Percentiles rank a stretch among this genome's conserved stretches.
These are phyloP conservation scores for Poliocrania exsul DNA, from an alignment of 2,797 vertebrate species.

Conservation along the genomic window DNA sequence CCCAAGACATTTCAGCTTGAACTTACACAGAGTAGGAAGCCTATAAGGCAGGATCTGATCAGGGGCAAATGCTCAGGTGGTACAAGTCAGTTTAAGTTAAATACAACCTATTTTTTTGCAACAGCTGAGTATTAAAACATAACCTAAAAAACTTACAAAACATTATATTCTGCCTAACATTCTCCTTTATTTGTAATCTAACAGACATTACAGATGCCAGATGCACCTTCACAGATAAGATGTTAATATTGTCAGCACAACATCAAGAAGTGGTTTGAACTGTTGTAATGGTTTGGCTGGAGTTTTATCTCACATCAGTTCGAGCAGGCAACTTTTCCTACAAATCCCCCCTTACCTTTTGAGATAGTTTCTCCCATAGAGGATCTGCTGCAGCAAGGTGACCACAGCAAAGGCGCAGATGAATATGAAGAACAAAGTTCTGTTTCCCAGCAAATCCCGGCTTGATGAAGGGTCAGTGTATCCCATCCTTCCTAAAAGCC, in stretches of 20 bases:
- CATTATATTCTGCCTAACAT: not conserved
- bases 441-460: conserved; percentile 93
- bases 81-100: not conserved
- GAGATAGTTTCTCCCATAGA: conserved; percentile 96
- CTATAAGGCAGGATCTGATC: not conserved
- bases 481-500: conserved; percentile 80
- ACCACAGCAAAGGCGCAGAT: conserved; percentile 98
- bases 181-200: not conserved
- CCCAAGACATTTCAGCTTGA: not conserved
- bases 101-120: not conserved
- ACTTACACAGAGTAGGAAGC: not conserved
- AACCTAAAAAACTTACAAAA: not conserved
- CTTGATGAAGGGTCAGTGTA: conserved; percentile 91
- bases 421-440: conserved; percentile 97
- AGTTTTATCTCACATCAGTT: not conserved
- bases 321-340: not conserved
- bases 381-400: conserved; percentile 95
- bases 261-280: not conserved
- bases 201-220: not conserved
- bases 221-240: not conserved
- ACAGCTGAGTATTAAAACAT: not conserved
- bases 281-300: not conserved
- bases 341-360: conserved; percentile 86
- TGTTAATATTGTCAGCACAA: not conserved
- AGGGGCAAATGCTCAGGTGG: not conserved